Base-by-base conservation (phyloP, 2,888 invertebrate species). In the Xylophagus ater region DNA sequence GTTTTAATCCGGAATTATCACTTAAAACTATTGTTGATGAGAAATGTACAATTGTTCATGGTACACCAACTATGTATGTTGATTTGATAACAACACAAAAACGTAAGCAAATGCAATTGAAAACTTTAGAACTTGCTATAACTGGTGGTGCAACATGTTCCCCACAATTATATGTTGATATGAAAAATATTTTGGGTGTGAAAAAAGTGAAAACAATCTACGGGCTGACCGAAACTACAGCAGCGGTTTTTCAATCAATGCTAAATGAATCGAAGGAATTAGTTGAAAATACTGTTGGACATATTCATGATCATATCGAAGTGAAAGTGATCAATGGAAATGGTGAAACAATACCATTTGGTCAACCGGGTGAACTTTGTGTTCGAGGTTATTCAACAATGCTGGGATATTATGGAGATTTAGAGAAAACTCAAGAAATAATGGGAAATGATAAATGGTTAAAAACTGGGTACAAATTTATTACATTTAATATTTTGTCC, bases 41-140 rank as follows among this genome's bases (percentile, higher is more conserved):
- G 60, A 76, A 73, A 74, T 85, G 86, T 53, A 75, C 75, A 1
- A 60, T 76, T 2, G 57, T 81, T 19, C 78, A 78, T 54, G 87
- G 87, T 24, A 86, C 87, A 0, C 87, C 89, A 5, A 88, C 89
- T 3, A 88, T 88, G 88, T 82, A 82, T 59, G 74, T 84, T 10
- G 85, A 87, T 62, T 66, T 85, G 47, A 59, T 86, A 28, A 68
- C 68, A 19, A 60, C 59, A 4, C 71, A 73, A 50, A 60, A 62
- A 20, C 58, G 66, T 42, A 46, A 68, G 7, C 34, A 4, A 17
- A 31, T 66, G 12, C 62, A 69, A 2, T 61, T 75, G 18, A 65
- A 67, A 34, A 61, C 58, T 1, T 51, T 69, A 2, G 63, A 68
- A 46, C 58, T 70, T 29, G 83, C 81, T 1, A 56, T 81, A 2